Base-by-base conservation (phyloP, 2,888 invertebrate genomes). In the Antitype chi region DNA sequence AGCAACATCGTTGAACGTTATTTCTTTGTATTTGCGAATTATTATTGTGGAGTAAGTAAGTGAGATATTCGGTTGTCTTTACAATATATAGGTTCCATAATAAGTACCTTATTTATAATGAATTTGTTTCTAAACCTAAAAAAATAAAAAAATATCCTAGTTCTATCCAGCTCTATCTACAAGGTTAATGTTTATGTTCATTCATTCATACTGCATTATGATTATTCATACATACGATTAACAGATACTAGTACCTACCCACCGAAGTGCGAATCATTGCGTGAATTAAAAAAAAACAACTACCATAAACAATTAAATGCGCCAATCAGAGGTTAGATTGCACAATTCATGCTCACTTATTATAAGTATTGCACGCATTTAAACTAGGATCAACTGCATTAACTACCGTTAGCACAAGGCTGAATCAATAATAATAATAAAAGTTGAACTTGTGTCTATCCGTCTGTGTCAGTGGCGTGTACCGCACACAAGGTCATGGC, bases 341-440 rank as follows among this genome's bases (percentile, higher is more conserved):
- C 81, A 75, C 57, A 53, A 68, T 53, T n/a, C 7, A 70, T 59
- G 69, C 25, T 15, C 57, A 70, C 17, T 43, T 70, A 69, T 43
- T n/a, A 52, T 28, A n/a, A n/a, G n/a, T n/a, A 78, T 80, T 32
- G 32, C 20, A 76, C 59, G 57, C 62, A 78, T 76, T 70, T 71
- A 70, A 76, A 76, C 69, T 74, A 78, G 71, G 81, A 82, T 69
- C 69, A 83, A 75, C 62, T 87, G 86, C 85, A 86, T 68, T 69
- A 69, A 74, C 72, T 69, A 76, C 78, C 82, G 77, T 82, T 78
- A 82, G 74, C 72, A 81, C 93, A 91, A 94, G 94, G 94, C 81
- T 88, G 83, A 89, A 89, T 92, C 87, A 92, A 94, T 94, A 89
- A 91, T 94, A 89, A 91, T 89, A 92, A 90, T 91, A 90, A 91